Evolutionary conservation across 1,140 invertebrate genomes (phyloP), one percentile per base, ranked within the genome.

Genomic region (Temnothorax nylanderi): DNA sequence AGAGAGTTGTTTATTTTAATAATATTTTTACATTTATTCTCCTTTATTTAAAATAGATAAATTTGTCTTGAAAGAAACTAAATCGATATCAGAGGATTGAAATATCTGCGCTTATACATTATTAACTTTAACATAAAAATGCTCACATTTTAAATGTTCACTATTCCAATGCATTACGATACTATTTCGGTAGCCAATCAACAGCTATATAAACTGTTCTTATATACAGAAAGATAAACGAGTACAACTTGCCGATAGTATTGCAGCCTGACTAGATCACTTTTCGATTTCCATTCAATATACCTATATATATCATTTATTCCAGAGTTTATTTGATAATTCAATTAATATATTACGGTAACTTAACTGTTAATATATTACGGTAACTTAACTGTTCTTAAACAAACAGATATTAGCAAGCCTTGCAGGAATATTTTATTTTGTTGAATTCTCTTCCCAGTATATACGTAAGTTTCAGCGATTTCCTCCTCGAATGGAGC

Each of bases 211-310:
- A 26, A 62, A 60, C 41, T 49, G 26, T 84, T 84, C 21, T 58
- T 74, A n/a, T n/a, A n/a, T n/a, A 54, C n/a, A 44, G 41, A 37
- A 74, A 74, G 32, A 75, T 74, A 84, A 84, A 49, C 18, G 51
- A 60, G 67, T 58, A 16, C 62, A 32, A 60, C 54, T 62, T 34
- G 26, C 37, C 41, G 26, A 74, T 75, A 26, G n/a, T 26, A 75
- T 84, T 75, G 26, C 44, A 62, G 32, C 13, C n/a, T 49, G 51
- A 75, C 41, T 41, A 8, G 26, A 84, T 56, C 13, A 84, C 65
- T 82, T 82, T 82, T 82, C 41, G 8, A 74, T 60, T 13, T 0
- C 67, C 34, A 32, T 67, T 67, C 21, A 49, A 47, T 78, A 56
- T 44, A 78, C 7, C 13, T 77, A 47, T 49, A 18, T 65, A 41